A percentile compares a stretch with the other conserved stretches of the same genome.
These are phyloP conservation scores for Hirtodrosophila confusa DNA, from an alignment of 2,888 invertebrate genomes.

Conservation along the genomic window DNA sequence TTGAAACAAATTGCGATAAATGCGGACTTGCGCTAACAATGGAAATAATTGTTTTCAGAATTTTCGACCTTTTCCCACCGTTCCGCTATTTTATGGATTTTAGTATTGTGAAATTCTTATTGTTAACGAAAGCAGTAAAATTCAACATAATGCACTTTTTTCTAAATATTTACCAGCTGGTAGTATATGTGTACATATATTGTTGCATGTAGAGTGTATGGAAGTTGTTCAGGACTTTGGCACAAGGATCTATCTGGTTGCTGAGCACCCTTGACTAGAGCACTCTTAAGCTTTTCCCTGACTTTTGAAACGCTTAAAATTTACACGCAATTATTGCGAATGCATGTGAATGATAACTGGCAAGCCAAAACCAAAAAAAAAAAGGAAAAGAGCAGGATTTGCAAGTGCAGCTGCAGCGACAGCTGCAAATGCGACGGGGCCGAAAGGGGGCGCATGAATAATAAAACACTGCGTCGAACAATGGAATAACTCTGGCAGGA, in stretches of 20 bases:
- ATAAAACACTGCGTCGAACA: constrained; percentile 54
- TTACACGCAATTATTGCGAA: constrained; percentile 68
- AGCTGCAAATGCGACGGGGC: constrained; percentile 26
- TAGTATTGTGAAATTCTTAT: too few relatives aligned
- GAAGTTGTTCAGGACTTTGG: neutral
- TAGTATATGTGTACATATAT: neutral
- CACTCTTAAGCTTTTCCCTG: constrained; percentile 18
- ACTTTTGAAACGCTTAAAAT: constrained; percentile 51
- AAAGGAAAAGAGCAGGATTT: constrained; percentile 2
- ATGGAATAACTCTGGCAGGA: constrained; percentile 19
- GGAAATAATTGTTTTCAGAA: too few relatives aligned
- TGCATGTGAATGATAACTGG: constrained; percentile 40
- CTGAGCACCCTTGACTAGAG: constrained; percentile 18
- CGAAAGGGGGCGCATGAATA: constrained; percentile 46
- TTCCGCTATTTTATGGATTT: too few relatives aligned
- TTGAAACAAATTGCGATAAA: too few relatives aligned
- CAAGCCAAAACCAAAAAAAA: constrained; percentile 5
- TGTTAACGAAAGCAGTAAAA: too few relatives aligned
- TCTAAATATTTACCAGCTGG: too few relatives aligned
- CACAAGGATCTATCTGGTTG: neutral
- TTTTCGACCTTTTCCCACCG: too few relatives aligned
- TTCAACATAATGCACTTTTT: too few relatives aligned
- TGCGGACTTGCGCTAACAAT: too few relatives aligned
- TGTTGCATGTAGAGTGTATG: neutral
- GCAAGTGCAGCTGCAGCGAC: constrained; percentile 29